A percentile compares a stretch with the other conserved stretches of the same genome.
Evolutionary conservation across 2,888 invertebrate genomes (phyloP).

Genomic region (Zhuqinia jingwanae): DNA sequence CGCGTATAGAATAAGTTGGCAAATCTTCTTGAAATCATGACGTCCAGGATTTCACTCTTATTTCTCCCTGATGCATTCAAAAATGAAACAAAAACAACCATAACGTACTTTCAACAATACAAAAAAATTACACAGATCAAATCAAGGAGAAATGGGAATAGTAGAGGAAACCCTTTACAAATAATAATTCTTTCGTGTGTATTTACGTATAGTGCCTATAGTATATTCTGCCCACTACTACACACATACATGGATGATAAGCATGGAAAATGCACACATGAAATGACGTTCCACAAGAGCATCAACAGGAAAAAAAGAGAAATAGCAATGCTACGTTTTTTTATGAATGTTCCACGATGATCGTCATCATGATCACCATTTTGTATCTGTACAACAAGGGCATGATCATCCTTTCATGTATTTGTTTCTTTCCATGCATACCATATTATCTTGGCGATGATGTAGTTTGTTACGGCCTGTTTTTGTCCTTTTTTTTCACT

Average conservation of each 20-base stretch:
- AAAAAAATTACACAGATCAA: slow-evolving; percentile 26
- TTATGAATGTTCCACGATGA: slow-evolving; percentile 36
- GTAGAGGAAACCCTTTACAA: no score
- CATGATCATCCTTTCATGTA: background rate
- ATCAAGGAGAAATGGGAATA: slow-evolving; percentile 15
- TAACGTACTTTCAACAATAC: background rate
- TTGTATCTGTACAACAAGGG: background rate
- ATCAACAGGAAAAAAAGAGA: slow-evolving; percentile 13
- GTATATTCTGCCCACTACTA: background rate
- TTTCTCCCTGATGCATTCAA: slow-evolving; percentile 30
- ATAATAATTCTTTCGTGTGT: background rate
- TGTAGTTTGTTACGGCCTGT: background rate
- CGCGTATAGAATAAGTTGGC: background rate
- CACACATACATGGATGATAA: background rate
- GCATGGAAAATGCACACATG: background rate
- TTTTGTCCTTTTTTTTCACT: slow-evolving; percentile 20
- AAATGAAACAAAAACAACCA: background rate
- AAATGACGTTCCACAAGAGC: background rate
- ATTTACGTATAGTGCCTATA: background rate
- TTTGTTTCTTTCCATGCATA: background rate
- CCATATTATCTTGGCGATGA: slow-evolving; percentile 20
- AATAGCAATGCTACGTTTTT: slow-evolving; percentile 12
- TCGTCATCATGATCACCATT: background rate
- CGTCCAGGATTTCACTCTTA: slow-evolving; percentile 33
- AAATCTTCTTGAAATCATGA: slow-evolving; percentile 32